These are phyloP conservation scores for Antheraea yamamai DNA, from an alignment of 2,888 invertebrate species.

Conservation along the genomic window DNA sequence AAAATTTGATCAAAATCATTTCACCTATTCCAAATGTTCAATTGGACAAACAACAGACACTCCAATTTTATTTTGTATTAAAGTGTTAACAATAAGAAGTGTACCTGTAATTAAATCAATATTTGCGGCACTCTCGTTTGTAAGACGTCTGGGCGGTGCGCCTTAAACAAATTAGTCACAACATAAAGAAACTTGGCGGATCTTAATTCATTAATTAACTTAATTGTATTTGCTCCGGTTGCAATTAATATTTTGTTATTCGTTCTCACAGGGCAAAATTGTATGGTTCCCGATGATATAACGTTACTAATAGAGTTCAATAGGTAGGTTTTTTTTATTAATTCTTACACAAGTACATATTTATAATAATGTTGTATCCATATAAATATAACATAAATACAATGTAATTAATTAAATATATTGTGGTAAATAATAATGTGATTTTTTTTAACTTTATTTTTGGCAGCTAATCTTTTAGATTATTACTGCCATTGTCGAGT, in stretches of 20 bases:
- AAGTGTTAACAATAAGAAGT: conserved; percentile 16
- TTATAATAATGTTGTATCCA: too few relatives aligned
- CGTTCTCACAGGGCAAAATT: conserved; percentile 40
- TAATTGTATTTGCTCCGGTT: conserved; percentile 78
- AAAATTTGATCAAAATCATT: too few relatives aligned
- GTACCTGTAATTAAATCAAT: conserved; percentile 53
- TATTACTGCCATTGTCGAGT: too few relatives aligned
- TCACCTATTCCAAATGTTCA: too few relatives aligned
- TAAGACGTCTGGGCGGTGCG: conserved; percentile 70
- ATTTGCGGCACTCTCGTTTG: conserved; percentile 71
- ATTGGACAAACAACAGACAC: too few relatives aligned
- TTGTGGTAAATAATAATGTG: not conserved
- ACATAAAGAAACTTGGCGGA: conserved; percentile 80
- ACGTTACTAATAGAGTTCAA: not conserved
- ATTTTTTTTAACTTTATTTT: too few relatives aligned
- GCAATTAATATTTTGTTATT: conserved; percentile 62
- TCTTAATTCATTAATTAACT: conserved; percentile 82
- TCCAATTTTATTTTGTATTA: not conserved
- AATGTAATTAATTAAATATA: not conserved
- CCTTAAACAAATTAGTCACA: conserved; percentile 80
- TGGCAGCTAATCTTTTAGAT: too few relatives aligned
- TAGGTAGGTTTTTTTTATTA: not conserved
- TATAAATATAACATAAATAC: too few relatives aligned
- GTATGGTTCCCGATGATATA: conserved; percentile 1
- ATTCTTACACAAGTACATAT: not conserved